A percentile compares a stretch with the other conserved stretches of the same genome.
Conservation (phyloP, 2,888 invertebrate genomes). For the Cryptops parisi region DNA sequence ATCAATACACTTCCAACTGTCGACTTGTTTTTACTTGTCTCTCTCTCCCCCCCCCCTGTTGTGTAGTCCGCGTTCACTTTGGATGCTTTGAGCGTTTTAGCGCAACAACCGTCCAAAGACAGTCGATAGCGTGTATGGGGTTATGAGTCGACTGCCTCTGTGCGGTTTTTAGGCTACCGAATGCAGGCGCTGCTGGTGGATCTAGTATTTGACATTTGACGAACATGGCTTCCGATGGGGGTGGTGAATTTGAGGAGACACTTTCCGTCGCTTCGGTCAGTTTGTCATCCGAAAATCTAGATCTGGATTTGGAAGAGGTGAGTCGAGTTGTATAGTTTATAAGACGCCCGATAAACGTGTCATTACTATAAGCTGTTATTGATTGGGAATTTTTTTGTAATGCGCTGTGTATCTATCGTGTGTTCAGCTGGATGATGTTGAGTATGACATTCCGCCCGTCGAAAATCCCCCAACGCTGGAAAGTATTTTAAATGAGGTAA, state of each 20-base stretch:
- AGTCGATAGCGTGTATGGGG: too few relatives aligned
- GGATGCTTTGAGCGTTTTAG: too few relatives aligned
- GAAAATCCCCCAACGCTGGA: conserved; percentile 60
- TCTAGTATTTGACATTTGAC: too few relatives aligned
- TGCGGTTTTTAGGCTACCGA: too few relatives aligned
- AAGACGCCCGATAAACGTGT: not conserved
- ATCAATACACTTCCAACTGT: too few relatives aligned
- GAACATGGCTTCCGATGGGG: not conserved
- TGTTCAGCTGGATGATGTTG: conserved; percentile 59
- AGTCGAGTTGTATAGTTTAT: not conserved
- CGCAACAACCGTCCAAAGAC: too few relatives aligned
- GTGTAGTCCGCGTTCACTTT: too few relatives aligned
- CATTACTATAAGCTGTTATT: too few relatives aligned
- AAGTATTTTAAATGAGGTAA: conserved; percentile 58
- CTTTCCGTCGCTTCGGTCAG: not conserved
- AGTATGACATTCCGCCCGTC: conserved; percentile 61
- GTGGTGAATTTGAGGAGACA: not conserved
- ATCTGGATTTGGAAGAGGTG: not conserved
- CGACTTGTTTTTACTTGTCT: too few relatives aligned
- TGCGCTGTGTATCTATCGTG: conserved; percentile 1
- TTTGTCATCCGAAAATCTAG: not conserved
- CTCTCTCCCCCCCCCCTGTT: too few relatives aligned
- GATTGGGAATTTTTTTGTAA: not conserved
- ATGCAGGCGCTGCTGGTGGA: too few relatives aligned
- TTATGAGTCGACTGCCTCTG: too few relatives aligned